Evolutionary conservation across 2,797 vertebrate species (phyloP), one percentile per base, ranked within the genome.

Genomic region (Ctenopoma multispine): DNA sequence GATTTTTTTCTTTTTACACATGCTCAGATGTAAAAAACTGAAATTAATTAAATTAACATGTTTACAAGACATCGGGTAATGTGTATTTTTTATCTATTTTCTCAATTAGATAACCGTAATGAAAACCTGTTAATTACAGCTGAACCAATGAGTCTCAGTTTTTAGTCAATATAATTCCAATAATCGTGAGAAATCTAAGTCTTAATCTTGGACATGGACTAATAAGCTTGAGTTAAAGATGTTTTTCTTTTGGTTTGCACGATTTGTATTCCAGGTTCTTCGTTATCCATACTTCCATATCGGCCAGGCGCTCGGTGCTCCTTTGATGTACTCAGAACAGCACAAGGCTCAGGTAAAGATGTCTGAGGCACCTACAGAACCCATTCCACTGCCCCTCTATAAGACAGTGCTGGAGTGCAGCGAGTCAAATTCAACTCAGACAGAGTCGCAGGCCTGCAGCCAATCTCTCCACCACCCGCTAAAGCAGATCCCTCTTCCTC

Each of bases 221-320:
- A 27, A 47, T 55, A 34, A 14, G 0, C 5, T 24, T 12, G 12
- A 15, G 36, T 13, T 59, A 1, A 31, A 5, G 29, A 31, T 31
- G 29, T 31, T 62, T 51, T 20, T 21, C 14, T 15, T 17, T 46
- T 46, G 14, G 2, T 41, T 49, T 62, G 20, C 24, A 12, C 23
- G n/a, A 17, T 68, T 48, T 63, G 12, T 61, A 17, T 51, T 87
- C 6, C 63, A 98, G 97, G 96, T 96, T 48, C 84, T 98, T 79
- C 94, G 95, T 66, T 94, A 96, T 82, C 92, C 96, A 4, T 98
- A 97, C 85, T 99, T 98, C 88, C 96, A 96, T 87, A 96, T 97
- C 21, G 96, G 96, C 65, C 97, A 96, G 85, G 77, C 93, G 14
- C 81, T 97, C 59, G 94, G 95, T 23, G 90, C 94, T 60, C 92